Evolutionary conservation across 2,888 invertebrate species (phyloP).

Genomic region (Nomada fabriciana): DNA sequence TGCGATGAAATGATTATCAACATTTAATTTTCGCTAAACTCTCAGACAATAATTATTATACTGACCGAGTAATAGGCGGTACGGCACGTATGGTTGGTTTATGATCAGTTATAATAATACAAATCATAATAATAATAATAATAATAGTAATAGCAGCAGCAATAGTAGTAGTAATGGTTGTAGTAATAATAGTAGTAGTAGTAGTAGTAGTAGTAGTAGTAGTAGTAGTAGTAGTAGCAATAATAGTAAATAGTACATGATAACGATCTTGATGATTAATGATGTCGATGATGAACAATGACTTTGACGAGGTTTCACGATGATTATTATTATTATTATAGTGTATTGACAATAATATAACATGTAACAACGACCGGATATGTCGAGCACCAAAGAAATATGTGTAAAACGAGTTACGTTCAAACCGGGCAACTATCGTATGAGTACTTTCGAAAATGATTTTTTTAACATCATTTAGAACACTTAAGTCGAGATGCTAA

Average conservation of each 20-base stretch:
- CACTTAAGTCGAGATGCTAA: too few relatives aligned
- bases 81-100: conserved; percentile 76
- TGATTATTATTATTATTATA: conserved; percentile 45
- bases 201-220: conserved; percentile 16
- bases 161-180: conserved; percentile 9
- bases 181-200: conserved; percentile 9
- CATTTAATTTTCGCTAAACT: conserved; percentile 71
- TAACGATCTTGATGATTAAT: conserved; percentile 26
- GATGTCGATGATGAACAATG: conserved; percentile 30
- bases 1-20: conserved; percentile 78
- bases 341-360: conserved; percentile 58
- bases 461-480: background rate
- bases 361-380: conserved; percentile 78
- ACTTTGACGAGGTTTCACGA: conserved; percentile 36
- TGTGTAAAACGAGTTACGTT: conserved; percentile 67
- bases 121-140: conserved; percentile 7
- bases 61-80: conserved; percentile 79
- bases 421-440: conserved; percentile 34
- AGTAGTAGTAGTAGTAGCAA: background rate
- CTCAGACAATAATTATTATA: conserved; percentile 74
- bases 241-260: conserved; percentile 20
- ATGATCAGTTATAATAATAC: conserved; percentile 11
- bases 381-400: conserved; percentile 83
- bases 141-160: conserved; percentile 7
- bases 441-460: conserved; percentile 9